Base-by-base conservation (phyloP, 2,797 vertebrate genomes). In the Odontamblyopus lacepedii region DNA sequence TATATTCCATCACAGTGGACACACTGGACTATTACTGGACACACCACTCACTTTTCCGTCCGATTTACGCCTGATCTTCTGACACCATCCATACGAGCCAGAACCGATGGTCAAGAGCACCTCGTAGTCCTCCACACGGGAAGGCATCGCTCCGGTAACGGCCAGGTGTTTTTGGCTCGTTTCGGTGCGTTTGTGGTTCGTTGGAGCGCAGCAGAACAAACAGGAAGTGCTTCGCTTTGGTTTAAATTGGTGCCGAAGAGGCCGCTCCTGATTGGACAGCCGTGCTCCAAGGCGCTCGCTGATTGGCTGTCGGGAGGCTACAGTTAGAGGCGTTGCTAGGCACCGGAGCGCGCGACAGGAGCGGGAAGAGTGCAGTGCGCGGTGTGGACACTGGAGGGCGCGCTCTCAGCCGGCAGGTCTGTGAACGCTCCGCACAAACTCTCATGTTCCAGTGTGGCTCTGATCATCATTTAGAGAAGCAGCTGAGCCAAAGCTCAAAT, bases 21-120 rank as follows among this genome's bases (percentile, higher is more conserved):
- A 48, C 0, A 48, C 1, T 13, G 41, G 12, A 15, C 44, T 48
- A 1, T 30, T 61, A 5, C n/a, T 30, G 26, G 30, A 13, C 2
- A 23, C 11, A 56, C 26, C 2, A 85, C 86, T 90, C 76, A 98
- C 97, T 94, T 96, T 98, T 72, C 94, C 95, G 38, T 99, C 97
- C 1, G 91, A 91, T 75, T 91, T 97, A 64, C 97, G 91, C 67
- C 91, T 93, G 81, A 99, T 95, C 92, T 98, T 99, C 85, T 97
- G 96, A 78, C 98, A 99, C 81, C 85, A 95, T 56, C 97, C 97
- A 13, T 97, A 99, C 0, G 98, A 99, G 0, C 98, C 97, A 0
- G 95, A 86, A 1, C 96, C 97, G 41, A 99, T 99, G 0, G 96
- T 96, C 69, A 91, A 81, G 83, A 99, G 72, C 70, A 99, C 94